Conservation (phyloP, 1,140 invertebrate species). For the Hylyphantes graminicola region DNA sequence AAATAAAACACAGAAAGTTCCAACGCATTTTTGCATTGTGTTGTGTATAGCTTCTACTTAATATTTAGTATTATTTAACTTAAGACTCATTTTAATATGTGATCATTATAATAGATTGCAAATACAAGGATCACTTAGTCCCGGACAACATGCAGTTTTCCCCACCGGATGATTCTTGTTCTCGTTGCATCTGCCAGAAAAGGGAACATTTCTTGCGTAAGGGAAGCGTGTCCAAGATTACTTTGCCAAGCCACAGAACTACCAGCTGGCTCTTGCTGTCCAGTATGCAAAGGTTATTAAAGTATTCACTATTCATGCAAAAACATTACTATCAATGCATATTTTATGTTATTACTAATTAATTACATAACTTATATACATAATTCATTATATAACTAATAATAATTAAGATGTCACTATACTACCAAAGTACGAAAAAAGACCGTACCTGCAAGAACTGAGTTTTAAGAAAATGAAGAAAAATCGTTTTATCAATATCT, state of each 20-base stretch:
- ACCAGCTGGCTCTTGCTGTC: constrained; percentile 39
- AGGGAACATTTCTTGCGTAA: constrained; percentile 54
- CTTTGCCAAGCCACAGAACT: constrained; percentile 46
- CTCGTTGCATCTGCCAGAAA: constrained; percentile 24
- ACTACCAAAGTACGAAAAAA: too few relatives aligned
- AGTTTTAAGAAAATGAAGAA: too few relatives aligned
- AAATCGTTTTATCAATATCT: too few relatives aligned
- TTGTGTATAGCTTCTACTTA: not conserved
- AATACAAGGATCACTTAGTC: constrained; percentile 36
- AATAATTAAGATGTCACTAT: too few relatives aligned
- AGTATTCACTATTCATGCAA: too few relatives aligned
- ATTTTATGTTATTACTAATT: too few relatives aligned
- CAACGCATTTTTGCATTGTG: not conserved
- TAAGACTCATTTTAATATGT: not conserved
- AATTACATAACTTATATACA: too few relatives aligned
- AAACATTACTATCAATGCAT: too few relatives aligned
- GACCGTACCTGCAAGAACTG: too few relatives aligned
- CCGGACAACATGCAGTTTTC: constrained; percentile 51
- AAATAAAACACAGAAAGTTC: not conserved
- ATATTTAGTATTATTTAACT: not conserved
- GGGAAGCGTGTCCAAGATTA: constrained; percentile 40
- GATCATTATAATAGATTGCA: constrained; percentile 42
- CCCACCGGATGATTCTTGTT: constrained; percentile 53
- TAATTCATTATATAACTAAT: too few relatives aligned
- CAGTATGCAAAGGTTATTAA: constrained; percentile 55